Base-by-base conservation (phyloP, 2,797 vertebrate species). In the Coregonus ussuriensis region DNA sequence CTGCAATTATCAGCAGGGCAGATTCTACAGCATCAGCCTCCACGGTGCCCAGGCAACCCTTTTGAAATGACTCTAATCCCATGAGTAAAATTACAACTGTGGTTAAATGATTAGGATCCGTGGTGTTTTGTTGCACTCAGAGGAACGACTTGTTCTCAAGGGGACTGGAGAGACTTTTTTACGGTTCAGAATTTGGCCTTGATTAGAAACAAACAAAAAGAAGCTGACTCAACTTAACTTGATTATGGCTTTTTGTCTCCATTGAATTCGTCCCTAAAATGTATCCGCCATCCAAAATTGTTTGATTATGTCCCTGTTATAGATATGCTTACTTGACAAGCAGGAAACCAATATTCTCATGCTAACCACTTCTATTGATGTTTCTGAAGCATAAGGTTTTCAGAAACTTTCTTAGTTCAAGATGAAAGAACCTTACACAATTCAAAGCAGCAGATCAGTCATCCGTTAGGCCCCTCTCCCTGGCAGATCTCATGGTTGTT, bases 1-100 rank as follows among this genome's bases (percentile, higher is more conserved):
- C 70, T 59, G 79, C 76, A 86, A 75, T 89, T 81, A 86, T 82
- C 51, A 77, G 79, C 68, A 74, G 71, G 69, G 79, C 76, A 72
- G 51, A 53, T 85, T 83, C 68, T 35, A 77, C 52, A 47, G 41
- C 41, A 14, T 29, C 35, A 29, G 18, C 1, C 53, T 81, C 74
- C 56, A 2, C 77, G 53, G 21, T 37, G 25, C 72, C 37, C 13
- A n/a, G 31, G 76, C 76, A 71, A 54, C 72, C 82, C 67, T 78
- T 86, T 86, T 74, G 66, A 81, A 77, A 56, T 63, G 41, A n/a
- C 6, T 74, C 3, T 66, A 33, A 79, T 87, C 79, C 76, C 79
- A 84, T 78, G 63, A 84, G 77, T 79, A 79, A 63, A 78, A 81
- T 69, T 82, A 81, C 66, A 82, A 74, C 71, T n/a, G 11, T 14